phyloP scores from a whole-genome alignment of 2,888 invertebrate species.

The Chalcosyrphus nemorum region DNA sequence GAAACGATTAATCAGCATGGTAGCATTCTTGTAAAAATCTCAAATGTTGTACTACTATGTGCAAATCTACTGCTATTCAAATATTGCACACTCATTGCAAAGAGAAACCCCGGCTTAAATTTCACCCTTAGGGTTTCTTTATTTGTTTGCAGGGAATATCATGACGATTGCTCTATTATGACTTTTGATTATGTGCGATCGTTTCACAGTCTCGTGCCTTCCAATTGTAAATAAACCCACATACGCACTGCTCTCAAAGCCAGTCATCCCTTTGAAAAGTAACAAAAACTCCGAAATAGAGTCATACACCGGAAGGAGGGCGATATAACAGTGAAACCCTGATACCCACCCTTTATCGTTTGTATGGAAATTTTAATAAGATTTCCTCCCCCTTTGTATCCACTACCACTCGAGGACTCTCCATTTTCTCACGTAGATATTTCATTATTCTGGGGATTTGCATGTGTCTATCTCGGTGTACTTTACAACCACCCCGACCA shows the following conservation, averaged over 20 bases:
- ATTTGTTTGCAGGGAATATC: constrained; percentile 59
- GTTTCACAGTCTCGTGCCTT: constrained; percentile 70
- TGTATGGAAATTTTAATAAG: constrained; percentile 69
- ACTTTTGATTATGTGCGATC: constrained; percentile 69
- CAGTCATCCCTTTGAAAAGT: constrained; percentile 19
- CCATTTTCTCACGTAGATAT: constrained; percentile 71
- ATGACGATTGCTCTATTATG: constrained; percentile 68
- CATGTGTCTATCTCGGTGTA: constrained; percentile 43
- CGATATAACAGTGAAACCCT: constrained; percentile 21
- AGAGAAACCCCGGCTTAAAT: constrained; percentile 2
- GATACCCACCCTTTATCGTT: constrained; percentile 18
- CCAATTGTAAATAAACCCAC: constrained; percentile 55
- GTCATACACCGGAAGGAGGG: constrained; percentile 55
- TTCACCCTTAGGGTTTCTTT: constrained; percentile 25
- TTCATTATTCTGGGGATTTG: constrained; percentile 71
- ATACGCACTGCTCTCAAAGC: not conserved
- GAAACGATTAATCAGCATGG: no score
- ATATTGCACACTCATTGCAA: constrained; percentile 13
- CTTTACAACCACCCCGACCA: constrained; percentile 27
- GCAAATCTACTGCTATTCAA: constrained; percentile 8
- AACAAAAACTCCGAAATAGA: constrained; percentile 41
- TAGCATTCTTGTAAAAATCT: not conserved
- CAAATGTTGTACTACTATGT: constrained; percentile 27
- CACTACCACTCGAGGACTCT: constrained; percentile 6
- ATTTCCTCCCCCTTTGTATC: constrained; percentile 40